phyloP scores from a whole-genome alignment of 2,113 vertebrate genomes.

The Oenanthe melanoleuca region DNA sequence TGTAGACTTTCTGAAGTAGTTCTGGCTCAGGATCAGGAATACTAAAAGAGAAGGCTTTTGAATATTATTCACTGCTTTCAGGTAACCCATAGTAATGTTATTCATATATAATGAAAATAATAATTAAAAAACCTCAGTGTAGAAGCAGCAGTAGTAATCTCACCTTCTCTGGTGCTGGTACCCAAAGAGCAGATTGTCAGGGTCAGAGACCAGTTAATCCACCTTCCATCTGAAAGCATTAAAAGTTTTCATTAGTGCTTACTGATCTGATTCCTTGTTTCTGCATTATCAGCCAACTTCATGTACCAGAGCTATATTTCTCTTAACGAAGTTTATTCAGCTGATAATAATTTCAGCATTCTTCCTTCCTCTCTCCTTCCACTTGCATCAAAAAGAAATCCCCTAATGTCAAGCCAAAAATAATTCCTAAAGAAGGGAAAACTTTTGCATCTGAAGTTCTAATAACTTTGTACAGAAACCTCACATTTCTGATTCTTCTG shows the following conservation, averaged over 20 bases:
- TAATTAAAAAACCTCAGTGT: not conserved
- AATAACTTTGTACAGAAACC: not conserved
- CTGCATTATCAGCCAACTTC: not conserved
- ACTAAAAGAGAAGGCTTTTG: not conserved
- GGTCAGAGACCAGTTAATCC: not conserved
- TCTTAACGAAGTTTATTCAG: conserved; percentile 33
- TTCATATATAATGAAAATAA: not conserved
- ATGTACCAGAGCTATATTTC: not conserved
- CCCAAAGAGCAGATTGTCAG: not conserved
- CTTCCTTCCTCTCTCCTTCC: conserved; percentile 35
- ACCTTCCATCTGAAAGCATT: not conserved
- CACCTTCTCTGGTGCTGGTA: not conserved
- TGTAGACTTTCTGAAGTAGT: not conserved
- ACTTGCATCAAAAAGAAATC: conserved; percentile 5
- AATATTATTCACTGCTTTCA: not conserved
- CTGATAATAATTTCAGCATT: conserved; percentile 11
- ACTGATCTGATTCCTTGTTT: not conserved
- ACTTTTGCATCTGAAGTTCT: not conserved
- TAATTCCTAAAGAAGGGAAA: not conserved
- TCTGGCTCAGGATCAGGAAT: not conserved
- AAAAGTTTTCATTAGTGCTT: conserved; percentile 10
- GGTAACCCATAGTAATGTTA: not conserved
- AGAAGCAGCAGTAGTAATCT: not conserved
- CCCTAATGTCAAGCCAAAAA: not conserved
- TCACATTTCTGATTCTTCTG: not conserved